Evolutionary conservation across 1,140 invertebrate species (phyloP).

Genomic region (Carposina sasakii): DNA sequence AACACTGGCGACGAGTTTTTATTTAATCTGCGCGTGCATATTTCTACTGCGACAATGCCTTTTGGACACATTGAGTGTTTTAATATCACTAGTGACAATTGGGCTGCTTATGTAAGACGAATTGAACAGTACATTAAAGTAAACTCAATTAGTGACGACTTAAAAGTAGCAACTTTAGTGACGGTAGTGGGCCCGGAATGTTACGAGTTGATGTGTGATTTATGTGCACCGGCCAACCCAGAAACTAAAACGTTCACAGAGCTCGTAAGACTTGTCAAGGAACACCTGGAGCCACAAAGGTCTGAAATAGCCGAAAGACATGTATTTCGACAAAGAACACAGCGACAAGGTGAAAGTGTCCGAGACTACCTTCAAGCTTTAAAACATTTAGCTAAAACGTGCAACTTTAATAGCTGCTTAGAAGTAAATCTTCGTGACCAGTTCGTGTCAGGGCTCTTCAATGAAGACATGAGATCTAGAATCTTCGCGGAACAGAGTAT

Average conservation of each 20-base stretch:
- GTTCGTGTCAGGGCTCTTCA: constrained; percentile 23
- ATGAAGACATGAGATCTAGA: constrained; percentile 29
- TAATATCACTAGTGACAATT: not conserved
- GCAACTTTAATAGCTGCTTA: constrained; percentile 20
- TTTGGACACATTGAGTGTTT: not conserved
- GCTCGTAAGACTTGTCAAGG: constrained; percentile 26
- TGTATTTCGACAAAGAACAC: constrained; percentile 28
- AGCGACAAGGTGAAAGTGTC: constrained; percentile 19
- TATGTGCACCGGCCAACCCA: constrained; percentile 33
- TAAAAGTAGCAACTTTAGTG: constrained; percentile 28
- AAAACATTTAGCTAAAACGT: constrained; percentile 31
- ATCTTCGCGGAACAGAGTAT: constrained; percentile 19
- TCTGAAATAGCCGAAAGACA: constrained; percentile 21
- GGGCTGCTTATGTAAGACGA: not conserved
- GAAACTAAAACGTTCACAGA: constrained; percentile 27
- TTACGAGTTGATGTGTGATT: constrained; percentile 35
- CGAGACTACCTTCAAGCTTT: constrained; percentile 25
- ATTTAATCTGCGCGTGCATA: not conserved
- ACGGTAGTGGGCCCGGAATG: constrained; percentile 31
- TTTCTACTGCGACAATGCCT: not conserved
- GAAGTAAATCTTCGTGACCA: constrained; percentile 27
- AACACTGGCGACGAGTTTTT: not conserved
- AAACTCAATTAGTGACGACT: not conserved
- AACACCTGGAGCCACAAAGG: constrained; percentile 27
- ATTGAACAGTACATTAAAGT: not conserved